phyloP scores from a whole-genome alignment of 2,888 invertebrate species.

The Cinara cedri region DNA sequence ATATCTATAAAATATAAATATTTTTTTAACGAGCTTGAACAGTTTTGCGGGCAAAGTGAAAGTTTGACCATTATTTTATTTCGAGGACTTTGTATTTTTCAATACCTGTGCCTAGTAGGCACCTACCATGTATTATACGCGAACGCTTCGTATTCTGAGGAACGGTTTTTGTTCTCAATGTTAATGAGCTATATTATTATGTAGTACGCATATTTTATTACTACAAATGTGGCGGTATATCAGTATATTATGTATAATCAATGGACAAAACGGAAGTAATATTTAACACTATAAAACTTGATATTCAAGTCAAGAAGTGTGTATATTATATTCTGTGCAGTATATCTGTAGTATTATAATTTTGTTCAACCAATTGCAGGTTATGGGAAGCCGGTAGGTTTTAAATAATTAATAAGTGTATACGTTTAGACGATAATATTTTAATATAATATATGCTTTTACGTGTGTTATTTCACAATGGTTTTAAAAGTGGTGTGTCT shows the following conservation, averaged over 20 bases:
- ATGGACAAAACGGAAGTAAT: slow-evolving; percentile 4
- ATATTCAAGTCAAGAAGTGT: slow-evolving; percentile 18
- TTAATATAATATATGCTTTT: not conserved
- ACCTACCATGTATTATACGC: not conserved
- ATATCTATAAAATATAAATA: not conserved
- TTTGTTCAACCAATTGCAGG: not conserved
- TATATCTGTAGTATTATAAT: too few species aligned
- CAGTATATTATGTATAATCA: not conserved
- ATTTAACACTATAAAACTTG: slow-evolving; percentile 1
- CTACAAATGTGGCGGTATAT: too few species aligned
- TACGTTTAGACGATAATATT: not conserved
- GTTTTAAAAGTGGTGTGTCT: too few species aligned
- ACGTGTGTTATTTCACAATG: not conserved
- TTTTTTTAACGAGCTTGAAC: not conserved
- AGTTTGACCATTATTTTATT: slow-evolving; percentile 7
- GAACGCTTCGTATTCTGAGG: slow-evolving; percentile 12
- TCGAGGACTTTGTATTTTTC: slow-evolving; percentile 30
- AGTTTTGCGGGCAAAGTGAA: slow-evolving; percentile 14
- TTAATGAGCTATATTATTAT: not conserved
- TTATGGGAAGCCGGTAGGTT: not conserved
- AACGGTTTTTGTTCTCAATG: slow-evolving; percentile 7
- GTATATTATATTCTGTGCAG: not conserved
- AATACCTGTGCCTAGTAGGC: too few species aligned
- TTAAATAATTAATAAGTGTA: not conserved
- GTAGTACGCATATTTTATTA: not conserved